A percentile compares a stretch with the other conserved stretches of the same genome.
phyloP scores from a whole-genome alignment of 2,888 invertebrate genomes.

The Apotomis capreana region DNA sequence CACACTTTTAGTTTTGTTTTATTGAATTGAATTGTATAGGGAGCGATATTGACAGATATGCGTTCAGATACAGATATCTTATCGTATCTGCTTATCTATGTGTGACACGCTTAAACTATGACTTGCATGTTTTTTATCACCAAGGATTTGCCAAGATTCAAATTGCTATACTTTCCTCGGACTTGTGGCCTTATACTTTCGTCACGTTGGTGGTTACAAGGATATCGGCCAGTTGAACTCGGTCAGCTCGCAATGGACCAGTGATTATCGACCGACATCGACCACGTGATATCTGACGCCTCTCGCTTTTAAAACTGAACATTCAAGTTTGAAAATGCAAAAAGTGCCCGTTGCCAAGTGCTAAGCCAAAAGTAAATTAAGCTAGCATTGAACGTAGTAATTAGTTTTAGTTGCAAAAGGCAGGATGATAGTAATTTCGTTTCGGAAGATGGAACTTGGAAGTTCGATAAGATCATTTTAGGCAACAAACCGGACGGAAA shows the following conservation, averaged over 20 bases:
- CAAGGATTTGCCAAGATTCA: constrained; percentile 3
- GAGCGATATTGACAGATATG: too few species aligned
- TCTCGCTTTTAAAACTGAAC: constrained; percentile 25
- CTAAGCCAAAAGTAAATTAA: background rate
- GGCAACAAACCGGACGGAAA: constrained; percentile 32
- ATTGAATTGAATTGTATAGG: too few species aligned
- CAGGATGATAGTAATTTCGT: constrained; percentile 24
- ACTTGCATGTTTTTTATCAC: constrained; percentile 7
- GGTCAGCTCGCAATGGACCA: constrained; percentile 34
- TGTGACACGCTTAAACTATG: background rate
- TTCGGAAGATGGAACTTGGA: constrained; percentile 20
- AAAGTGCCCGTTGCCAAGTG: constrained; percentile 11
- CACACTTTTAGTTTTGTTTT: too few species aligned
- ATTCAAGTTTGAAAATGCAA: constrained; percentile 30
- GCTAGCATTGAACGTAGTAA: background rate
- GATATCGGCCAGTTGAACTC: constrained; percentile 38
- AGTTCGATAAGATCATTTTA: constrained; percentile 30
- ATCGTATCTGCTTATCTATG: too few species aligned
- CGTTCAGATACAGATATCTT: too few species aligned
- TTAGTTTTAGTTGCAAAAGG: constrained; percentile 22
- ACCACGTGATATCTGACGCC: constrained; percentile 25
- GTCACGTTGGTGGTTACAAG: constrained; percentile 35
- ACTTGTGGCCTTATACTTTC: constrained; percentile 30
- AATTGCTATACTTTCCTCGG: background rate
- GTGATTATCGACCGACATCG: constrained; percentile 38